A percentile compares a stretch with the other conserved stretches of the same genome.
Conservation (phyloP, 2,113 vertebrate genomes). For the Perca schrenkii region DNA sequence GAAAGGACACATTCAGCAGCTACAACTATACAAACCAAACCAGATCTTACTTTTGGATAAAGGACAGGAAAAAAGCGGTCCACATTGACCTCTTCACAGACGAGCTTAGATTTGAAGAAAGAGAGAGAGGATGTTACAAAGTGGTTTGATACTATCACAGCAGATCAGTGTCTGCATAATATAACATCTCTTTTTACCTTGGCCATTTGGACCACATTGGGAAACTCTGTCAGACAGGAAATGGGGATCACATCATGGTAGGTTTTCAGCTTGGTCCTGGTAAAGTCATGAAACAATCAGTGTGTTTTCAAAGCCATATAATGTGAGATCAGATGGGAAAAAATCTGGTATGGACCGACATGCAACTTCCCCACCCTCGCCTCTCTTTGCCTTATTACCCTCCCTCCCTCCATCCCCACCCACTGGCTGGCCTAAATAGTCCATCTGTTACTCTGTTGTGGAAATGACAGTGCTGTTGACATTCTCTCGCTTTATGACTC, state of each 20-base stretch:
- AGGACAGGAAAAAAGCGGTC: slow-evolving; percentile 96
- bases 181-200: slow-evolving; percentile 85
- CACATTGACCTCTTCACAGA: slow-evolving; percentile 96
- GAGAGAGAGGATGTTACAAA: slow-evolving; percentile 12
- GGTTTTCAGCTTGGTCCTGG: slow-evolving; percentile 93
- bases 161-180: not conserved
- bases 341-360: slow-evolving; percentile 41
- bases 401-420: slow-evolving; percentile 44
- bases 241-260: slow-evolving; percentile 97
- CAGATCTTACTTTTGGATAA: slow-evolving; percentile 86
- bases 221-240: slow-evolving; percentile 97
- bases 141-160: not conserved
- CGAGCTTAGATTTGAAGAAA: slow-evolving; percentile 84
- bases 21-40: not conserved
- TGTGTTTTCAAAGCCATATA: slow-evolving; percentile 30
- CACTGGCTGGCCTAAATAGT: slow-evolving; percentile 73
- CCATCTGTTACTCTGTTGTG: slow-evolving; percentile 76
- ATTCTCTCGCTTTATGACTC: slow-evolving; percentile 71
- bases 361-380: slow-evolving; percentile 55
- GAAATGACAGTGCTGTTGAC: slow-evolving; percentile 69
- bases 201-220: slow-evolving; percentile 97
- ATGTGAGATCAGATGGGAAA: slow-evolving; percentile 32
- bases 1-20: not conserved
- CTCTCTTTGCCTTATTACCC: slow-evolving; percentile 33
- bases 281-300: slow-evolving; percentile 59